Base-by-base conservation (phyloP, 1,140 invertebrate genomes). In the Eubasilissa regina region DNA sequence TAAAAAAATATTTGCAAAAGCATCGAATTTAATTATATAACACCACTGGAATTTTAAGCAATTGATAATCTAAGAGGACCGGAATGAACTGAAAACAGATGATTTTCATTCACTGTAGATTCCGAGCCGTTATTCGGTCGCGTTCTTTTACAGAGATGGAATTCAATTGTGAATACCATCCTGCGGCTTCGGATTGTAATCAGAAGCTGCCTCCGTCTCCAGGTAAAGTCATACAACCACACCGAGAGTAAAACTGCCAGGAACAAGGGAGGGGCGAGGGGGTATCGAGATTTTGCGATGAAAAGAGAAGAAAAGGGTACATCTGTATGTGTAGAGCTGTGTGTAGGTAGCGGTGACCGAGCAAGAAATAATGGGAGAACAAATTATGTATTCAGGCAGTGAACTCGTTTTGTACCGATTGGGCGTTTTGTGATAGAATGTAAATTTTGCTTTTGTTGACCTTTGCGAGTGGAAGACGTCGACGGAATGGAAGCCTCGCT, bases 381-480 rank as follows among this genome's bases (percentile, higher is more conserved):
- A 58, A 82, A 82, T 82, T 82, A 82, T 79, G 81, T 82, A 82
- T 82, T 82, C 81, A 77, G 78, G 56, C 62, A 75, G 81, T 78
- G 77, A 66, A 64, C 60, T 77, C 77, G 77, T 75, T 75, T 79
- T 79, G 77, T 77, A 25, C 77, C 64, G 80, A 79, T 81, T 79
- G 80, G 74, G 68, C 80, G 80, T 78, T 81, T 79, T 78, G 80
- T 72, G 64, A 79, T 68, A 70, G 77, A 81, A 81, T 77, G 77
- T 64, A 81, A 81, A 81, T 81, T 81, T 62, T 68, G 55, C 73
- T 78, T 79, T 81, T 81, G 80, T 81, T 81, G 77, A 79, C 77
- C 80, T 78, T 48, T 48, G 75, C 53, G 25, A 56, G n/a, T 51
- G 70, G 43, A 74, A 74, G 35, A 74, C 51, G 70, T 43, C 70